These are phyloP conservation scores for Patiria miniata DNA, from an alignment of 35 echinoderm and acorn worm species.

Conservation along the genomic window DNA sequence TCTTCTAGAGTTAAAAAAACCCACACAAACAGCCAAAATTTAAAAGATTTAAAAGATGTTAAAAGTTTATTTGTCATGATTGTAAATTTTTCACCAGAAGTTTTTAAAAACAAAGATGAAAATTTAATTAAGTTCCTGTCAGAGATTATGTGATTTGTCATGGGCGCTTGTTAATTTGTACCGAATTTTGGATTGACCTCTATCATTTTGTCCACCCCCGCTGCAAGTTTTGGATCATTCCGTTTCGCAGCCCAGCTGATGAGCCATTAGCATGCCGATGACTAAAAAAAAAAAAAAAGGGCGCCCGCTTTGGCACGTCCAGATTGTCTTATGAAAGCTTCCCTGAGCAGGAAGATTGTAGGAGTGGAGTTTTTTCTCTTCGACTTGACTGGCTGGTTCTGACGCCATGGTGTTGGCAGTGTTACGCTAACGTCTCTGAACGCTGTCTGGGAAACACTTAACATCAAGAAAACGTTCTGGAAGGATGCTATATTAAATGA, in stretches of 20 bases:
- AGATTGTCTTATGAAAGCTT: background rate
- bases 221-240: background rate
- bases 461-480: too few species aligned
- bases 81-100: too few species aligned
- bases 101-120: too few species aligned
- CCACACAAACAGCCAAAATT: too few species aligned
- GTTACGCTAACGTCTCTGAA: background rate
- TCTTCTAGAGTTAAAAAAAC: too few species aligned
- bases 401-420: background rate
- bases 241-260: background rate
- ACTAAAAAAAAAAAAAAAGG: conserved; percentile 5
- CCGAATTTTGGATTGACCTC: too few species aligned
- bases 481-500: background rate
- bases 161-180: too few species aligned
- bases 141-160: too few species aligned
- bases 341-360: background rate
- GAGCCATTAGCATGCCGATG: background rate
- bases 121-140: too few species aligned
- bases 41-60: too few species aligned
- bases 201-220: background rate
- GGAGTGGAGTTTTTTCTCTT: background rate
- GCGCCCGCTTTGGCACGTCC: background rate
- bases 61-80: too few species aligned
- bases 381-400: background rate
- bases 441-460: background rate